Percentiles rank a stretch among this genome's conserved stretches.
phyloP scores from a whole-genome alignment of 1,140 invertebrate genomes.

The Lordiphosa clarofinis region DNA sequence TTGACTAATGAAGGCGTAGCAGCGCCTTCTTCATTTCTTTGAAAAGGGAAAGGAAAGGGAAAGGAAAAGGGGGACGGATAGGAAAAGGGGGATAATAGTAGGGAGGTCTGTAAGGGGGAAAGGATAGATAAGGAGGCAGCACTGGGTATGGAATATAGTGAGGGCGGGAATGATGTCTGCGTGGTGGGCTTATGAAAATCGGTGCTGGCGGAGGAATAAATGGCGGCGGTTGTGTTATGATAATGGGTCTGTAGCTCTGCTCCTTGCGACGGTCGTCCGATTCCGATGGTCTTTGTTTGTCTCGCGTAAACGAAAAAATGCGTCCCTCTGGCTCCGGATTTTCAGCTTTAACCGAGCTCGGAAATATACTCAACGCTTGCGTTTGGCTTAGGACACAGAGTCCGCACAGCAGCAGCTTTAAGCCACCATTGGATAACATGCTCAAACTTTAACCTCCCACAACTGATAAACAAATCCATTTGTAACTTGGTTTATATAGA shows the following conservation, averaged over 20 bases:
- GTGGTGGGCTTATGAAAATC: neutral
- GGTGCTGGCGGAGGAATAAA: neutral
- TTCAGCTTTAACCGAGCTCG: constrained; percentile 7
- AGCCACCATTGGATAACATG: neutral
- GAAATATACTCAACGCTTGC: constrained; percentile 2
- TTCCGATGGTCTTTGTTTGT: constrained; percentile 17
- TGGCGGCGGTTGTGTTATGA: neutral
- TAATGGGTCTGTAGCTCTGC: neutral
- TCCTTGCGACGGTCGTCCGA: constrained; percentile 3
- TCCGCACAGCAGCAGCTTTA: constrained; percentile 1
- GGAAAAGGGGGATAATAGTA: neutral
- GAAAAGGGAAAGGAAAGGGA: neutral
- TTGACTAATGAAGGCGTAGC: constrained; percentile 18
- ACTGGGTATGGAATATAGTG: neutral
- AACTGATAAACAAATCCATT: neutral
- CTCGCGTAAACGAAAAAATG: constrained; percentile 11
- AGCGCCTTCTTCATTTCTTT: neutral
- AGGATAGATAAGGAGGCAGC: too few relatives aligned
- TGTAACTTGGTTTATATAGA: constrained; percentile 3
- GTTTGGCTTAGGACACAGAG: constrained; percentile 7
- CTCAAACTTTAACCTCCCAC: neutral
- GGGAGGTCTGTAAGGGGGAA: too few relatives aligned
- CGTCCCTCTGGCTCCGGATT: constrained; percentile 25
- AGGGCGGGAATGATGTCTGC: neutral
- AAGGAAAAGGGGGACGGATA: neutral